These are phyloP conservation scores for Tinamus guttatus DNA, from an alignment of 2,113 vertebrate species.

Conservation along the genomic window DNA sequence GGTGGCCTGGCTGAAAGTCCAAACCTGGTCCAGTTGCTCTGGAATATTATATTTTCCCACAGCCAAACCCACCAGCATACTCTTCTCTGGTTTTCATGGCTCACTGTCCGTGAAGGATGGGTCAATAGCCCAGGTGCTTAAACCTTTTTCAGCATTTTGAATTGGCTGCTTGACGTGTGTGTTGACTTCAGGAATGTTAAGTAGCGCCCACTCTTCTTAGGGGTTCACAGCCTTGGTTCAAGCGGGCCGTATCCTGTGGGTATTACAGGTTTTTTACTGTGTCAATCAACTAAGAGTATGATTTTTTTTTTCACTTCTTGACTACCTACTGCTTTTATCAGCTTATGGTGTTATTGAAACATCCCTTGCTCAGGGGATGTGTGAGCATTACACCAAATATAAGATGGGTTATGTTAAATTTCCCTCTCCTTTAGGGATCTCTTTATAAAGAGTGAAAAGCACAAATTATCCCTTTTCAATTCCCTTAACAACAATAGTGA, in stretches of 20 bases:
- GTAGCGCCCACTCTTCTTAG: conserved; percentile 18
- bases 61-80: conserved; percentile 10
- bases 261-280: background rate
- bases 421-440: background rate
- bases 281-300: background rate
- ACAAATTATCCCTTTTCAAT: background rate
- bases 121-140: conserved; percentile 6
- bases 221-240: background rate
- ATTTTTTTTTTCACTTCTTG: background rate
- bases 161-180: conserved; percentile 27
- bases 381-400: background rate
- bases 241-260: background rate
- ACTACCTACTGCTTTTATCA: background rate
- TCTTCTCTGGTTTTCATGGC: conserved; percentile 12
- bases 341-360: background rate
- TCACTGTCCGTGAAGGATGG: conserved; percentile 35
- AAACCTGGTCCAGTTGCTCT: background rate
- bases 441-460: background rate
- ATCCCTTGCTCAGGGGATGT: background rate
- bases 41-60: background rate
- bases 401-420: background rate
- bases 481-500: background rate
- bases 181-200: conserved; percentile 3
- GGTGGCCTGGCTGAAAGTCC: background rate
- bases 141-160: conserved; percentile 38